Conservation (phyloP, 2,797 vertebrate species). For the Cercopithecus hamlyni region DNA sequence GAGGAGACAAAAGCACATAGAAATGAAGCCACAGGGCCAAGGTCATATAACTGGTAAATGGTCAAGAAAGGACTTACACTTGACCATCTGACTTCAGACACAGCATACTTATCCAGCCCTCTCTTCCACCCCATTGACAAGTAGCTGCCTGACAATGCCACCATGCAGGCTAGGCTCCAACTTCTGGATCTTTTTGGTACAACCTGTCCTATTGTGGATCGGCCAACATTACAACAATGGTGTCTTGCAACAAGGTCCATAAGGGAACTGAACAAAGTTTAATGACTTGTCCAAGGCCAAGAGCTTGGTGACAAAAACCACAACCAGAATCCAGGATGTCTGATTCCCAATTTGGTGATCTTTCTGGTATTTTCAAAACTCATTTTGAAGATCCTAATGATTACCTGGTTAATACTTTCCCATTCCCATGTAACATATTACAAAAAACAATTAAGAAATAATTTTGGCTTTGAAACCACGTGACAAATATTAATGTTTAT, state of each 20-base stretch:
- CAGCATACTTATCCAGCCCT: not conserved
- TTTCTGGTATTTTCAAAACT: not conserved
- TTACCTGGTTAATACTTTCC: not conserved
- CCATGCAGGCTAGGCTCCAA: accelerated
- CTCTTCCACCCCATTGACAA: not conserved
- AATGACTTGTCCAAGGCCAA: not conserved
- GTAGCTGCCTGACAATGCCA: not conserved
- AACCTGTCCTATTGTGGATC: not conserved
- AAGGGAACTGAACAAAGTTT: not conserved
- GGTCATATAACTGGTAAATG: too few species aligned
- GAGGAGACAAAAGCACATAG: not conserved
- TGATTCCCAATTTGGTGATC: not conserved
- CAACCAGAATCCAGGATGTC: not conserved
- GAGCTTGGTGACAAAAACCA: not conserved
- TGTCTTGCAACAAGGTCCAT: not conserved
- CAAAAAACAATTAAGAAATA: slow-evolving; percentile 73
- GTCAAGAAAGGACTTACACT: not conserved
- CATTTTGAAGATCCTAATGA: not conserved
- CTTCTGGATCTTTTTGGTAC: not conserved
- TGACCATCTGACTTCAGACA: not conserved
- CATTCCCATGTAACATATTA: slow-evolving; percentile 42
- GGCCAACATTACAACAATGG: not conserved
- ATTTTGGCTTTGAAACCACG: slow-evolving; percentile 67
- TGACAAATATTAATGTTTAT: slow-evolving; percentile 65
- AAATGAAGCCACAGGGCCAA: not conserved